Percentiles rank a stretch among this genome's conserved stretches.
These are phyloP conservation scores for Camptogramma bilineatum DNA, from an alignment of 2,888 invertebrate species.

Conservation along the genomic window DNA sequence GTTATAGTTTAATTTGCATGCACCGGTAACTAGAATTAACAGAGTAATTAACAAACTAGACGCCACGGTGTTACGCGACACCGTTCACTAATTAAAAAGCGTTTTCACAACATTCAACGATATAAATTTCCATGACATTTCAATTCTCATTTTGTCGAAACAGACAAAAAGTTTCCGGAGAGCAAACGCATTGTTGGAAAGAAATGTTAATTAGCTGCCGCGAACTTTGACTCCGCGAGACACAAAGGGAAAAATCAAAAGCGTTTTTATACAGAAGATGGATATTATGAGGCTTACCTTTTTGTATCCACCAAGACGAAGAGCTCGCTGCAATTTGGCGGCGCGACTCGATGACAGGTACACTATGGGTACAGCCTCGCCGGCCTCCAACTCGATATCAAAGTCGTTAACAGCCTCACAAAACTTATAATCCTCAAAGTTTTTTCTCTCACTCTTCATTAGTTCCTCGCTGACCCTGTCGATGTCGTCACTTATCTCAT, in stretches of 20 bases:
- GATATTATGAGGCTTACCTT: conserved; percentile 69
- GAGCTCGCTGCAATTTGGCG: conserved; percentile 82
- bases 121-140: conserved; percentile 52
- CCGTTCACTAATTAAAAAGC: conserved; percentile 51
- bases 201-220: conserved; percentile 58
- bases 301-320: conserved; percentile 85
- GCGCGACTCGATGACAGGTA: conserved; percentile 82
- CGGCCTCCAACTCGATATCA: conserved; percentile 75
- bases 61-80: conserved; percentile 37
- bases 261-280: conserved; percentile 47
- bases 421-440: conserved; percentile 78
- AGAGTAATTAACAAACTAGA: conserved; percentile 49
- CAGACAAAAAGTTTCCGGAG: conserved; percentile 46
- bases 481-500: conserved; percentile 65
- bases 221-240: conserved; percentile 51
- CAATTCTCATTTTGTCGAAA: conserved; percentile 51
- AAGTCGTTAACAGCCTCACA: conserved; percentile 79
- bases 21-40: conserved; percentile 39
- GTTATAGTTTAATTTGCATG: conserved; percentile 15
- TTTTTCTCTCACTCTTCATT: conserved; percentile 74
- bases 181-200: conserved; percentile 47
- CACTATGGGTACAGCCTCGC: conserved; percentile 76
- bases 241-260: conserved; percentile 45
- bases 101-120: conserved; percentile 41
- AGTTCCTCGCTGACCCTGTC: conserved; percentile 64